Evolutionary conservation across 2,888 invertebrate genomes (phyloP).

Genomic region (Heteromyza rotundicornis): DNA sequence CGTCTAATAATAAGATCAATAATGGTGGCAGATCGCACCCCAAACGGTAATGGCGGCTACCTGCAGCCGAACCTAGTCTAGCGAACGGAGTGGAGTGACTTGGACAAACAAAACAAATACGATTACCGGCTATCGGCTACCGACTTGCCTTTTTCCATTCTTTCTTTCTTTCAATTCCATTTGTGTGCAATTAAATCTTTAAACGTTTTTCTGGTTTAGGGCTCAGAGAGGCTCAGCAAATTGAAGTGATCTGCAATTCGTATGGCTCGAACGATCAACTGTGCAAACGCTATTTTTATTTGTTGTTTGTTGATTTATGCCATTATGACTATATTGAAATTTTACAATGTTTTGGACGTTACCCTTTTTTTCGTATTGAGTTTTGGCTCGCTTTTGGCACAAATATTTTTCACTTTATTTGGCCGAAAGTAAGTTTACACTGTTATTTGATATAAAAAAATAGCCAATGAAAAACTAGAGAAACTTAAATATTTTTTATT

Average conservation of each 20-base stretch:
- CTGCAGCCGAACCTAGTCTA: background rate
- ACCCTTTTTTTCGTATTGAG: background rate
- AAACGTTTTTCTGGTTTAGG: too few species aligned
- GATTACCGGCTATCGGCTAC: too few species aligned
- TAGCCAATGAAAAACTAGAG: too few species aligned
- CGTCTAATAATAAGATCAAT: slow-evolving; percentile 54
- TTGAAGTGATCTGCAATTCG: background rate
- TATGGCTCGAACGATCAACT: background rate
- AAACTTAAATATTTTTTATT: too few species aligned
- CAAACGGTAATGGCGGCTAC: slow-evolving; percentile 3
- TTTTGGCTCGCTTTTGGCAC: background rate
- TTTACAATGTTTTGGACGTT: background rate
- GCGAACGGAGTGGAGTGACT: background rate
- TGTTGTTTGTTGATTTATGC: slow-evolving; percentile 17
- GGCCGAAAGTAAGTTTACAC: too few species aligned
- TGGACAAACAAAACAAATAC: background rate
- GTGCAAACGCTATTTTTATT: slow-evolving; percentile 10
- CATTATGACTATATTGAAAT: slow-evolving; percentile 4
- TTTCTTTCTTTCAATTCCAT: too few species aligned
- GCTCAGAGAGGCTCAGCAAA: background rate
- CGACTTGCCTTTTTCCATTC: background rate
- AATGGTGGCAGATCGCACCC: slow-evolving; percentile 16
- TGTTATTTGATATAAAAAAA: too few species aligned
- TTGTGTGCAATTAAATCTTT: too few species aligned
- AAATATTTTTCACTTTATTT: background rate